Evolutionary conservation across 2,888 invertebrate species (phyloP), one percentile per base, ranked within the genome.

Genomic region (Orthonevra nobilis): DNA sequence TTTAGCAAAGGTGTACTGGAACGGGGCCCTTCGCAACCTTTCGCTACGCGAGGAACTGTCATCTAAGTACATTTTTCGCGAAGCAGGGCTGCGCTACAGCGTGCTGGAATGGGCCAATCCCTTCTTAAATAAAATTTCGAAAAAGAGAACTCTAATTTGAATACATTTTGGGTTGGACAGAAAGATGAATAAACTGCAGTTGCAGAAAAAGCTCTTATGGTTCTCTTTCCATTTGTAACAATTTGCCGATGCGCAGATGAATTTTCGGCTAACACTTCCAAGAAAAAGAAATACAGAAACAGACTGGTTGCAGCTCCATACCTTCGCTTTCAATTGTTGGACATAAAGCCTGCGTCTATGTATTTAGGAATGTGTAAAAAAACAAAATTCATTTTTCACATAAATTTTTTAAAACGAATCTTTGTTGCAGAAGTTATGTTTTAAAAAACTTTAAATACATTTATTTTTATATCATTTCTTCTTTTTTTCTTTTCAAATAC

Each of bases 321-420:
- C 10, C 40, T 56, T 38, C 28, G 19, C 56, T 26, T 52, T 36
- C 36, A 52, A n/a, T 23, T 52, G 36, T 36, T 28, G 28, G 17
- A 56, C 26, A 38, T 54, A 38, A 26, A 38, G 36, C 54, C 56
- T 30, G 42, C 40, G 40, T 58, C 30, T 40, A 42, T n/a, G n/a
- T n/a, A n/a, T n/a, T n/a, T 54, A 23, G 23, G 54, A 38, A 15
- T 12, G 14, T 34, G 20, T 38, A 15, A 38, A n/a, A 3, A 52
- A 20, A 23, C n/a, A 15, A 48, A 23, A 1, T 23, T 46, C 17
- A 30, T n/a, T 46, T 17, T 30, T 46, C 28, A 17, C 28, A n/a
- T 28, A 28, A 46, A 46, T 28, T n/a, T n/a, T n/a, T n/a, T n/a
- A n/a, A n/a, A n/a, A n/a, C n/a, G n/a, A n/a, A n/a, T n/a, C n/a